Percentiles rank a stretch among this genome's conserved stretches.
Evolutionary conservation across 2,888 invertebrate genomes (phyloP).

Genomic region (Hydriomena furcata): DNA sequence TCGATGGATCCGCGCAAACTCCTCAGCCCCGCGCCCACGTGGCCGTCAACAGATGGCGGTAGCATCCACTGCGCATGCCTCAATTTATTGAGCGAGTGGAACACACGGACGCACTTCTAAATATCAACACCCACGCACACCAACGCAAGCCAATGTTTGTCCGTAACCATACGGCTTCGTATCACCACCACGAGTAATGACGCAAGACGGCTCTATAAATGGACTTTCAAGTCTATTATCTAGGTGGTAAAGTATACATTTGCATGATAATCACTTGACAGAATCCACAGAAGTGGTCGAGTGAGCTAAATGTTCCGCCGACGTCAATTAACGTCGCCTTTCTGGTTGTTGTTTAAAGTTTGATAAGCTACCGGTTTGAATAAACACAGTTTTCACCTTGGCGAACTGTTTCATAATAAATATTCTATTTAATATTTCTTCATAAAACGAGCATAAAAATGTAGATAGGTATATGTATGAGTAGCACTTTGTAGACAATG

Average conservation of each 20-base stretch:
- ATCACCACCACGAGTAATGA: slow-evolving; percentile 75
- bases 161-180: slow-evolving; percentile 74
- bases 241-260: slow-evolving; percentile 18
- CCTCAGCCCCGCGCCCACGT: slow-evolving; percentile 53
- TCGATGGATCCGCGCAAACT: slow-evolving; percentile 69
- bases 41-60: slow-evolving; percentile 78
- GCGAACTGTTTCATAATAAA: slow-evolving; percentile 4
- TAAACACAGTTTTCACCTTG: slow-evolving; percentile 25
- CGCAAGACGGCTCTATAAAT: slow-evolving; percentile 48
- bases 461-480: neutral
- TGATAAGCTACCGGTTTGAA: slow-evolving; percentile 36
- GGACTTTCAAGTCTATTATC: slow-evolving; percentile 41
- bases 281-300: slow-evolving; percentile 58
- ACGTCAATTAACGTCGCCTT: slow-evolving; percentile 72
- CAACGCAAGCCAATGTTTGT: slow-evolving; percentile 76
- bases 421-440: neutral
- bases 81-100: slow-evolving; percentile 68
- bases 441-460: neutral
- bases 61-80: slow-evolving; percentile 68
- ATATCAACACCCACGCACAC: slow-evolving; percentile 43
- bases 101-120: slow-evolving; percentile 39
- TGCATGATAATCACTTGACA: slow-evolving; percentile 18
- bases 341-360: slow-evolving; percentile 58
- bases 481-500: neutral
- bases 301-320: slow-evolving; percentile 68